Conservation (phyloP, 2,113 vertebrate species). For the Cyanoramphus novaezelandiae region DNA sequence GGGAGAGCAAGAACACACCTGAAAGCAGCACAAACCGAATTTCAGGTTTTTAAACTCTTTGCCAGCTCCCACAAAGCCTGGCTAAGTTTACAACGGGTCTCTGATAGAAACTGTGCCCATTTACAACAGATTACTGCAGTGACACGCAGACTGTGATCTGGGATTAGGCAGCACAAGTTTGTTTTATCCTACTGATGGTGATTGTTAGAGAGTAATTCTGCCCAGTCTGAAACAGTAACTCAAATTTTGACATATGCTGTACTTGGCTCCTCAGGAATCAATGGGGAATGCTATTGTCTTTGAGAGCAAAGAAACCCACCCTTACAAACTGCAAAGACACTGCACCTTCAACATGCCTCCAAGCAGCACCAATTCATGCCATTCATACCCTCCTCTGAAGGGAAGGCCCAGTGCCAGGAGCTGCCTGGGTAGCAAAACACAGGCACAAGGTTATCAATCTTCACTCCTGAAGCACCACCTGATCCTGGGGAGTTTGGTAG, state of each 20-base stretch:
- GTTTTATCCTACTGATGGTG: accelerated
- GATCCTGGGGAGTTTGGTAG: neutral
- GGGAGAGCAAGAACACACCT: neutral
- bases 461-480: neutral
- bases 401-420: neutral
- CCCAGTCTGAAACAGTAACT: neutral
- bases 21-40: neutral
- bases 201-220: neutral
- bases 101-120: neutral
- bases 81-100: neutral
- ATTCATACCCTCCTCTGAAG: too few species aligned
- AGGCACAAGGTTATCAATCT: neutral
- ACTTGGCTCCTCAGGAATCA: neutral
- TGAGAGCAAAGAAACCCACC: neutral
- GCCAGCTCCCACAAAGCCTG: neutral
- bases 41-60: neutral
- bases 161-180: neutral
- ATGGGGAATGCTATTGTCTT: neutral
- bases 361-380: neutral
- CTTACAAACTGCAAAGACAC: neutral
- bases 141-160: neutral
- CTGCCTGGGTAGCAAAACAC: neutral
- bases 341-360: neutral
- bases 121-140: neutral
- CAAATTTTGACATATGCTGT: neutral